Conservation (phyloP, 2,888 invertebrate genomes). For the Hydroisotoma schaefferi region DNA sequence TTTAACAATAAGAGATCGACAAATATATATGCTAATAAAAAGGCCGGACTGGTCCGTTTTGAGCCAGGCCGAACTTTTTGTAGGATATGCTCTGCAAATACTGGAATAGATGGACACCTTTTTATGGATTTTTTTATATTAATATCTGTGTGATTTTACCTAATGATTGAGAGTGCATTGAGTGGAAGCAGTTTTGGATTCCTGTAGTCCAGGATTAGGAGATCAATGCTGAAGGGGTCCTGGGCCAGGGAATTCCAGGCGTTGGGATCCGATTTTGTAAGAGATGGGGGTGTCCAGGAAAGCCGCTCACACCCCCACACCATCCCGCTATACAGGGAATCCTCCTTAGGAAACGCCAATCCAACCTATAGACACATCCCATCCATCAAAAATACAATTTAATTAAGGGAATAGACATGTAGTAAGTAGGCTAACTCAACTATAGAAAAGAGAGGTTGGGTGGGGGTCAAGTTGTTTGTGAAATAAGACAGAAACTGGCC, state of each 20-base stretch:
- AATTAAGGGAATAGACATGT: too few relatives aligned
- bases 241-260: conserved; percentile 27
- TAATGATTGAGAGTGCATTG: conserved; percentile 43
- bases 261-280: conserved; percentile 34
- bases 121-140: background rate
- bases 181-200: conserved; percentile 44
- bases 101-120: too few relatives aligned
- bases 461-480: too few relatives aligned
- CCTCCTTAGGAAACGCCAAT: conserved; percentile 38
- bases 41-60: background rate
- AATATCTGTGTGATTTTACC: conserved; percentile 23
- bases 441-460: too few relatives aligned
- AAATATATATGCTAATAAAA: background rate
- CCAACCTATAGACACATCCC: conserved; percentile 11
- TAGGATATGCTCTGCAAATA: too few relatives aligned
- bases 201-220: conserved; percentile 48
- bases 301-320: conserved; percentile 37
- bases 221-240: conserved; percentile 37
- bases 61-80: background rate
- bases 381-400: conserved; percentile 21
- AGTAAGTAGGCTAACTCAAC: too few relatives aligned
- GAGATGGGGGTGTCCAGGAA: conserved; percentile 37
- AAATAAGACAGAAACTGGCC: too few relatives aligned
- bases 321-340: conserved; percentile 41
- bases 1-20: background rate